A percentile compares a stretch with the other conserved stretches of the same genome.
These are phyloP conservation scores for Hycleus cichorii DNA, from an alignment of 1,140 invertebrate species.

Conservation along the genomic window DNA sequence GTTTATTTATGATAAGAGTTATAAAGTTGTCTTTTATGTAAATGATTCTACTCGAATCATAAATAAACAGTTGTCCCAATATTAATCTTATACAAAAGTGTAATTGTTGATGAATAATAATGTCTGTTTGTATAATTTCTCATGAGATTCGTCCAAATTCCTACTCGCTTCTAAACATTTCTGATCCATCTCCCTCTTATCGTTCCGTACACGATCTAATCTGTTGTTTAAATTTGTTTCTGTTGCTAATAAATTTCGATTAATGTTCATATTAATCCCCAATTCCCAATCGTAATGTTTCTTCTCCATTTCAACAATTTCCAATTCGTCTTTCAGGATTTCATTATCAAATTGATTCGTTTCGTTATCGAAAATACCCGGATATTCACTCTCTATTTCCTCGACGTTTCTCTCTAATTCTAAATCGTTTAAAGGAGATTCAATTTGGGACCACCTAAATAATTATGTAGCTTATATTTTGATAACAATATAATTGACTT, in stretches of 20 bases:
- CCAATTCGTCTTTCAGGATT: constrained; percentile 14
- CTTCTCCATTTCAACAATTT: constrained; percentile 15
- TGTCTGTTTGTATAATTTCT: neutral
- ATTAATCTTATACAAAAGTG: neutral
- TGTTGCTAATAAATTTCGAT: constrained; percentile 20
- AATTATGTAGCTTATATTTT: neutral
- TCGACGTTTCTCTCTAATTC: constrained; percentile 9
- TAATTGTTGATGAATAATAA: neutral
- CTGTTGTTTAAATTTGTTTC: neutral
- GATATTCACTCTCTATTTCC: constrained; percentile 12
- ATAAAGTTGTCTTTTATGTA: too few species aligned
- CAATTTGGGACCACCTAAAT: neutral
- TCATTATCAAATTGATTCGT: constrained; percentile 19
- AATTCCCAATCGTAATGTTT: constrained; percentile 10
- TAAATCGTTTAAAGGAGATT: neutral
- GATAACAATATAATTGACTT: constrained; percentile 2
- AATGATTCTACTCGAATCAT: neutral
- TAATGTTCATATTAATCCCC: constrained; percentile 5
- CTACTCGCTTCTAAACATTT: too few species aligned
- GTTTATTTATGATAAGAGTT: too few species aligned
- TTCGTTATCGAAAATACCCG: constrained; percentile 23
- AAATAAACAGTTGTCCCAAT: neutral
- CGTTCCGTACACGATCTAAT: neutral
- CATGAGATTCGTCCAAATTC: too few species aligned
- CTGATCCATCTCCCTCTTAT: too few species aligned